Evolutionary conservation across 2,888 invertebrate genomes (phyloP).

Genomic region (Athetis lepigone): DNA sequence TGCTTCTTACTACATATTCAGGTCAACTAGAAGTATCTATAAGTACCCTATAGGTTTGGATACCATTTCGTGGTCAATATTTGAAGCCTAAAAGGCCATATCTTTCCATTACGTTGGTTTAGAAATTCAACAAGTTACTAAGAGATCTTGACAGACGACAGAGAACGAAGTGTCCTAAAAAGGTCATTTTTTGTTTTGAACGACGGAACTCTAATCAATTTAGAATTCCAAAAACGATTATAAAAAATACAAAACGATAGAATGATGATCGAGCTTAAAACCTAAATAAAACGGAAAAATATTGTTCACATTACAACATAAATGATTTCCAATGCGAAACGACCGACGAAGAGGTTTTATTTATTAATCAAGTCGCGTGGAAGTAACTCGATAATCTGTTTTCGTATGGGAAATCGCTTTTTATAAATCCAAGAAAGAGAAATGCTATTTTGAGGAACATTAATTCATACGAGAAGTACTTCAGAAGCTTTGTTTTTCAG

Average conservation of each 20-base stretch:
- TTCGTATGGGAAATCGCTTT: constrained; percentile 5
- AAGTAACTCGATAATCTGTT: constrained; percentile 41
- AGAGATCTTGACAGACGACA: too few relatives aligned
- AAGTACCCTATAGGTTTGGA: too few relatives aligned
- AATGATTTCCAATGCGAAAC: constrained; percentile 27
- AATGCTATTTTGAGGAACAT: neutral
- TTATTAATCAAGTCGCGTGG: constrained; percentile 31
- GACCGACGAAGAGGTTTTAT: constrained; percentile 39
- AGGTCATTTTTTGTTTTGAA: too few relatives aligned
- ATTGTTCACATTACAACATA: constrained; percentile 13
- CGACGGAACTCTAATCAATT: too few relatives aligned
- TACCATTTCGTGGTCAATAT: too few relatives aligned
- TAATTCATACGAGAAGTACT: neutral
- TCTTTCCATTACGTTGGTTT: too few relatives aligned
- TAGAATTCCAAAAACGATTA: neutral
- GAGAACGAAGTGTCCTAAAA: too few relatives aligned
- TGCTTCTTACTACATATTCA: too few relatives aligned
- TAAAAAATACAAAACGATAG: neutral
- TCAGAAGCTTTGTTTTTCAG: neutral
- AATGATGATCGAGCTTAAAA: neutral
- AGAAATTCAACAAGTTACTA: too few relatives aligned
- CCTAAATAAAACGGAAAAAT: neutral
- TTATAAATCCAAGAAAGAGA: neutral
- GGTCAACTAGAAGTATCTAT: too few relatives aligned
- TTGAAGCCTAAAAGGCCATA: too few relatives aligned